These are phyloP conservation scores for Xestia xanthographa DNA, from an alignment of 2,888 invertebrate genomes.

Conservation along the genomic window DNA sequence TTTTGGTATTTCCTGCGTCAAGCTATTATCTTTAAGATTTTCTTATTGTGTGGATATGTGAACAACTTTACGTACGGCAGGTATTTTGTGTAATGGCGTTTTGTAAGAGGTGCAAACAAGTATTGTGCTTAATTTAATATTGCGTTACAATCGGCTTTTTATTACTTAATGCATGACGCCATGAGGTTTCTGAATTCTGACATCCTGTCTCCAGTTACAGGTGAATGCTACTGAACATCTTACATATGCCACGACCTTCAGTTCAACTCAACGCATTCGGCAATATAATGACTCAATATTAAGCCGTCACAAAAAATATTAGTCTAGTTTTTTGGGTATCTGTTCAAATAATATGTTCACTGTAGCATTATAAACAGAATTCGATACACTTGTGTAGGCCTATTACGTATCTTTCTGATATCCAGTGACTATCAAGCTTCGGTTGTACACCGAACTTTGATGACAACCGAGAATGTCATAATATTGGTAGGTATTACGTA, in stretches of 20 bases:
- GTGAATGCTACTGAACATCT: conserved; percentile 36
- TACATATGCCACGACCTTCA: conserved; percentile 38
- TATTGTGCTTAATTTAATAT: conserved; percentile 9
- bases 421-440: no score
- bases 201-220: conserved; percentile 16
- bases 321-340: conserved; percentile 2
- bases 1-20: conserved; percentile 7
- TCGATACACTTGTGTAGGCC: conserved; percentile 21
- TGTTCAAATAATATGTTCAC: background rate
- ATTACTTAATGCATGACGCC: conserved; percentile 15
- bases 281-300: conserved; percentile 16
- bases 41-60: conserved; percentile 21
- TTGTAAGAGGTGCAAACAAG: conserved; percentile 27
- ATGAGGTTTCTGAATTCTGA: conserved; percentile 11
- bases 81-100: background rate
- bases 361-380: background rate
- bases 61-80: conserved; percentile 21
- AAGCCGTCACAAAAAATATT: conserved; percentile 10
- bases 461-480: no score
- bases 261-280: background rate
- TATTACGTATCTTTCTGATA: no score
- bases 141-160: conserved; percentile 2
- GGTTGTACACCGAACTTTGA: no score
- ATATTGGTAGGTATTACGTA: no score
- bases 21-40: background rate